Percentiles rank a stretch among this genome's conserved stretches.
Evolutionary conservation across 2,113 vertebrate genomes (phyloP).

Genomic region (Ochotona curzoniae): DNA sequence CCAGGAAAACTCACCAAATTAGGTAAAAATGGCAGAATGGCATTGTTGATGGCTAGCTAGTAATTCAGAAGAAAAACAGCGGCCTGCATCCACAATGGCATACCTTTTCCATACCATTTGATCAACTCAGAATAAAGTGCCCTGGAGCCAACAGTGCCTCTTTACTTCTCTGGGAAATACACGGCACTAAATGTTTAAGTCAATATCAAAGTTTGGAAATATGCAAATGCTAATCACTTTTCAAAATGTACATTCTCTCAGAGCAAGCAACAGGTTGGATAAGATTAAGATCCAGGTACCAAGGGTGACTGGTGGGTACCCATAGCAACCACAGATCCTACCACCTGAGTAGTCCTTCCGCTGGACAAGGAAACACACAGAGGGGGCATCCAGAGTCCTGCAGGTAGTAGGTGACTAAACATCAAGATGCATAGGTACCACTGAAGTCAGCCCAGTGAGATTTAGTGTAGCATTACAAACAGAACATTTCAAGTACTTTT

Average conservation of each 20-base stretch:
- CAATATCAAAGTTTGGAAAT: conserved; percentile 6
- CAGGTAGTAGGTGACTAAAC: background rate
- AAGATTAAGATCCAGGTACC: conserved; percentile 13
- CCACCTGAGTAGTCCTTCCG: background rate
- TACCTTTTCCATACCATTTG: background rate
- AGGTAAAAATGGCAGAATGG: background rate
- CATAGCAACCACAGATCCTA: background rate
- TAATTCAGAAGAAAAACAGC: background rate
- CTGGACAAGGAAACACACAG: background rate
- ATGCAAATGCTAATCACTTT: conserved; percentile 19
- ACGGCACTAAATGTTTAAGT: background rate
- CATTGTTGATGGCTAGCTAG: background rate
- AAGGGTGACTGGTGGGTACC: background rate
- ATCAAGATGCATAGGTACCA: background rate
- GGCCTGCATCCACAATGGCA: background rate
- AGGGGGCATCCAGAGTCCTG: background rate
- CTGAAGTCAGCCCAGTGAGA: background rate
- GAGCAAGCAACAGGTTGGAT: background rate
- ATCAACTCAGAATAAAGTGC: conserved; percentile 50
- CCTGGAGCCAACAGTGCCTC: conserved; percentile 55
- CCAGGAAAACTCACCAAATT: conserved; percentile 17
- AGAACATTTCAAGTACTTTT: conserved; percentile 54
- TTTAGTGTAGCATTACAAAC: conserved; percentile 54
- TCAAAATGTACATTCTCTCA: background rate
- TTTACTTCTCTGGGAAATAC: conserved; percentile 47